Conservation (phyloP, 2,113 vertebrate species). For the Leucosticte australis region DNA sequence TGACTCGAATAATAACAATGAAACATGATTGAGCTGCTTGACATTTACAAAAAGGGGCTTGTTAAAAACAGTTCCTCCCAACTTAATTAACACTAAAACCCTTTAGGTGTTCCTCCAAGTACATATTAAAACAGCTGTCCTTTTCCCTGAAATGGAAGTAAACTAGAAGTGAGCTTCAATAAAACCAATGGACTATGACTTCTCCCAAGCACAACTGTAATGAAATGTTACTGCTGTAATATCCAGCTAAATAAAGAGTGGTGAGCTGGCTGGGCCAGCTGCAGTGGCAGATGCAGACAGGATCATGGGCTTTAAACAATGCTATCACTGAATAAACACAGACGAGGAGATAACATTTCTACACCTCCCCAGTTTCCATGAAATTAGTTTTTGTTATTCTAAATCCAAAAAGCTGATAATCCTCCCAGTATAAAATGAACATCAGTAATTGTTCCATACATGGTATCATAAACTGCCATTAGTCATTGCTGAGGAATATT, state of each 20-base stretch:
- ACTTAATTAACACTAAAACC: conserved; percentile 62
- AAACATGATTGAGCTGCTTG: conserved; percentile 21
- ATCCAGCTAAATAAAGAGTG: conserved; percentile 68
- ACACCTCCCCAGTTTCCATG: conserved; percentile 42
- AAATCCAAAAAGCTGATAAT: conserved; percentile 36
- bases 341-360: conserved; percentile 17
- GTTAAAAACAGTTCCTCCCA: conserved; percentile 58
- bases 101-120: conserved; percentile 48
- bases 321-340: conserved; percentile 49
- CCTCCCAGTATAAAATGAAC: background rate
- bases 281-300: conserved; percentile 61
- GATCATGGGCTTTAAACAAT: conserved; percentile 46
- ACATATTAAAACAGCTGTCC: conserved; percentile 67
- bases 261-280: conserved; percentile 59
- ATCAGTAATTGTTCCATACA: background rate
- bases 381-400: conserved; percentile 45
- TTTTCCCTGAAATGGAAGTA: conserved; percentile 39
- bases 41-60: conserved; percentile 54
- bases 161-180: conserved; percentile 59
- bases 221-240: conserved; percentile 66
- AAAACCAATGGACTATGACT: conserved; percentile 72
- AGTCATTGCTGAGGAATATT: conserved; percentile 2
- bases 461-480: background rate
- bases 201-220: conserved; percentile 52
- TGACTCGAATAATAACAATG: background rate